A percentile compares a stretch with the other conserved stretches of the same genome.
phyloP scores from a whole-genome alignment of 2,797 vertebrate genomes.

The Phoxinus dragarum region DNA sequence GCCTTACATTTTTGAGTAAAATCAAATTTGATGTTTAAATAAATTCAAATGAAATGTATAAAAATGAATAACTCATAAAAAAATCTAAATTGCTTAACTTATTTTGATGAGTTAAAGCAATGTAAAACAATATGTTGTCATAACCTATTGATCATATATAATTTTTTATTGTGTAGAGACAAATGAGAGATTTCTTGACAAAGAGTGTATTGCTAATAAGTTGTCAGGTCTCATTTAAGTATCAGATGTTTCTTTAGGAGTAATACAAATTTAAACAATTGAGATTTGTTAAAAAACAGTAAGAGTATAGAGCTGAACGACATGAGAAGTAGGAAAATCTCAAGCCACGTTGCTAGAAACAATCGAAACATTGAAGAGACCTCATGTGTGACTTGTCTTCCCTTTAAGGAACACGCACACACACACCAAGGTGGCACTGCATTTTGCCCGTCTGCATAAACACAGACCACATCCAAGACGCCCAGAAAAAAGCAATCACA shows the following conservation, averaged over 20 bases:
- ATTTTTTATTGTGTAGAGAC: not conserved
- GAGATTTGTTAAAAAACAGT: not conserved
- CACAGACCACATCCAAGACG: conserved; percentile 35
- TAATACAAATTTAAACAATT: not conserved
- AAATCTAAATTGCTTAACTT: too few species aligned
- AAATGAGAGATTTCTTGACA: not conserved
- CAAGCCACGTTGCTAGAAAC: not conserved
- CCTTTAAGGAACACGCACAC: not conserved
- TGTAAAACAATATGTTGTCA: too few species aligned
- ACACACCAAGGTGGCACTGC: not conserved
- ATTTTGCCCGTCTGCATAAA: conserved; percentile 3
- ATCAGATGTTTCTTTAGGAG: not conserved
- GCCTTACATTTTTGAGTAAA: too few species aligned
- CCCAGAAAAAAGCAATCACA: conserved; percentile 9
- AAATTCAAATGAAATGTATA: too few species aligned
- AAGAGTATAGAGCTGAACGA: not conserved
- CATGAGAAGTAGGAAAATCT: not conserved
- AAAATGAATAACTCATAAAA: too few species aligned
- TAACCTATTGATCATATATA: too few species aligned
- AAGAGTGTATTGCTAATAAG: not conserved
- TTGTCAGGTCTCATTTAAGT: not conserved
- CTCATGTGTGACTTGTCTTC: not conserved
- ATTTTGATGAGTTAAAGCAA: too few species aligned
- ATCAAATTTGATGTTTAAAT: too few species aligned
- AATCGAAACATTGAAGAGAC: conserved; percentile 12